Conservation (phyloP, 2,888 invertebrate species). For the Rhingia campestris region DNA sequence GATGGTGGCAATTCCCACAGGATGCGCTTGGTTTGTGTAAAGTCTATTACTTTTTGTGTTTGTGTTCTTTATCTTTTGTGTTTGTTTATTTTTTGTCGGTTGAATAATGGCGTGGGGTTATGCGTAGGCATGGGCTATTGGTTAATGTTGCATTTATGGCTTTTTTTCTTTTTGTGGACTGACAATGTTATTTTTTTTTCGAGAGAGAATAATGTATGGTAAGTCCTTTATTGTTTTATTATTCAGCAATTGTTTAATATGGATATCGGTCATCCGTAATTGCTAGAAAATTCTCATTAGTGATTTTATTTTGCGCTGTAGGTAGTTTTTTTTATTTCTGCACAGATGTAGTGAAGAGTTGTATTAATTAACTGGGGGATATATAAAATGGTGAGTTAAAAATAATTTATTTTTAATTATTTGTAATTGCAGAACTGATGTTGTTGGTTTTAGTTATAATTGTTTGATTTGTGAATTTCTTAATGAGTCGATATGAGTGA, state of each 20-base stretch:
- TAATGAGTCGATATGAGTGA: too few relatives aligned
- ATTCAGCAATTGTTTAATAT: slow-evolving; percentile 47
- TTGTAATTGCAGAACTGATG: too few relatives aligned
- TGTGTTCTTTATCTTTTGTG: slow-evolving; percentile 8
- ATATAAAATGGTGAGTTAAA: too few relatives aligned
- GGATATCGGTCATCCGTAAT: slow-evolving; percentile 44
- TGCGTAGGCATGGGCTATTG: slow-evolving; percentile 1
- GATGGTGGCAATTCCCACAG: not conserved
- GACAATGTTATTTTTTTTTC: slow-evolving; percentile 1
- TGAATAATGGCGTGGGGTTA: slow-evolving; percentile 16
- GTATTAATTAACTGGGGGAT: too few relatives aligned
- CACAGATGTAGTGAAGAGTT: too few relatives aligned
- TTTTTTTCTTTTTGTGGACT: not conserved
- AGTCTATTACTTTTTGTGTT: slow-evolving; percentile 17
- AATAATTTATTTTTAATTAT: too few relatives aligned
- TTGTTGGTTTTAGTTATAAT: too few relatives aligned
- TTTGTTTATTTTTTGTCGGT: slow-evolving; percentile 33
- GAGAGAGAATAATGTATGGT: slow-evolving; percentile 1
- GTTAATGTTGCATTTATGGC: slow-evolving; percentile 30
- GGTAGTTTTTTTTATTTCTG: too few relatives aligned
- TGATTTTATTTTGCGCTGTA: not conserved
- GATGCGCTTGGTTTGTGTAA: slow-evolving; percentile 5
- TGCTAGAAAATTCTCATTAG: slow-evolving; percentile 43
- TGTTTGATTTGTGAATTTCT: too few relatives aligned
- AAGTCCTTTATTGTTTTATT: slow-evolving; percentile 14